phyloP scores from a whole-genome alignment of 2,888 invertebrate species.

The Parascotia fuliginaria region DNA sequence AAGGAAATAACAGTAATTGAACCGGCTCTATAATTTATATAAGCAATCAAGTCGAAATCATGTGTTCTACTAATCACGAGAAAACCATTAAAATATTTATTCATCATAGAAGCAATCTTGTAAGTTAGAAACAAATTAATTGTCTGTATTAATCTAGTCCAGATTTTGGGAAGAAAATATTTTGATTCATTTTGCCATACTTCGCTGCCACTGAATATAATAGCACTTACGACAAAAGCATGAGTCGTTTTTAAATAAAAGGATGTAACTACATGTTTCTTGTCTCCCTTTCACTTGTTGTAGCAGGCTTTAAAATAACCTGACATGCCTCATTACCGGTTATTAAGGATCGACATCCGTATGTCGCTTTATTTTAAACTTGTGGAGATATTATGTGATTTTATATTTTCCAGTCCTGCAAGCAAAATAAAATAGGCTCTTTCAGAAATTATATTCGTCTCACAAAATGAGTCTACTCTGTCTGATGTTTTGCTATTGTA shows the following conservation, averaged over 20 bases:
- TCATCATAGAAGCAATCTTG: too few species aligned
- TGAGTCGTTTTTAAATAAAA: background rate
- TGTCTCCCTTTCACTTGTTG: constrained; percentile 8
- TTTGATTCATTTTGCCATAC: background rate
- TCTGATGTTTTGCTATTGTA: too few species aligned
- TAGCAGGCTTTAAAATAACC: constrained; percentile 2
- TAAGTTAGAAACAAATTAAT: background rate
- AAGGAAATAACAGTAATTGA: too few species aligned
- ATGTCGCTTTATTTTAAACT: constrained; percentile 3
- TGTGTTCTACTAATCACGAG: too few species aligned
- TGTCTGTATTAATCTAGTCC: background rate
- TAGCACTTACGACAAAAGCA: background rate
- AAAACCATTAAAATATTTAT: too few species aligned
- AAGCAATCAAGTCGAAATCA: too few species aligned
- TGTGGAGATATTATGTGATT: background rate
- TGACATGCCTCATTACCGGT: background rate
- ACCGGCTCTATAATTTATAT: too few species aligned
- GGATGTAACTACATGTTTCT: constrained; percentile 2
- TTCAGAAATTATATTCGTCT: too few species aligned
- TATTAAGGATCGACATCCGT: constrained; percentile 1
- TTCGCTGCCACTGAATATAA: background rate
- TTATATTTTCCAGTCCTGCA: too few species aligned
- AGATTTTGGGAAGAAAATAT: background rate
- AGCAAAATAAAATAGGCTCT: too few species aligned
- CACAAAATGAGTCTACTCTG: too few species aligned